A percentile compares a stretch with the other conserved stretches of the same genome.
Evolutionary conservation across 2,888 invertebrate species (phyloP).

Genomic region (Terebella lapidaria): DNA sequence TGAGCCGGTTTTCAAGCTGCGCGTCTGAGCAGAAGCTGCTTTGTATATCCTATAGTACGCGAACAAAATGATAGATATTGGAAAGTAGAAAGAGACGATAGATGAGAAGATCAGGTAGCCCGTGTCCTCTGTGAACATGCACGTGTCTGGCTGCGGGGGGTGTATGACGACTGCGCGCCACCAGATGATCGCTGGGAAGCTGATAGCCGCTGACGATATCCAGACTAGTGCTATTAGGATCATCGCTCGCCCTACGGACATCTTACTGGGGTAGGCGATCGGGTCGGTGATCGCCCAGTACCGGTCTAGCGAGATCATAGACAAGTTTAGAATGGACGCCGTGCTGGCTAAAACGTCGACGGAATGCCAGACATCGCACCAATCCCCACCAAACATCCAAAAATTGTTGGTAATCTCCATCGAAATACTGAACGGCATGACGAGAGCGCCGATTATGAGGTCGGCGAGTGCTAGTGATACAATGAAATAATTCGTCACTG

Average conservation of each 20-base stretch:
- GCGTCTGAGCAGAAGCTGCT: conserved; percentile 86
- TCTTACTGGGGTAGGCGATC: conserved; percentile 80
- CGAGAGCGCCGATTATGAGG: conserved; percentile 89
- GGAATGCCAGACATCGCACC: conserved; percentile 97
- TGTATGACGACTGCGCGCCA: conserved; percentile 49
- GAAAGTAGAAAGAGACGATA: conserved; percentile 94
- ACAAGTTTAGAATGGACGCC: conserved; percentile 93
- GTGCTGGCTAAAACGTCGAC: conserved; percentile 95
- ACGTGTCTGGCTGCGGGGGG: conserved; percentile 51
- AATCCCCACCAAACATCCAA: conserved; percentile 91
- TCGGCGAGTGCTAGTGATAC: conserved; percentile 95
- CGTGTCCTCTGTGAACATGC: conserved; percentile 93
- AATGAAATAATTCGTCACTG: conserved; percentile 95
- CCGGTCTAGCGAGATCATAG: conserved; percentile 91
- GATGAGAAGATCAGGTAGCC: conserved; percentile 96
- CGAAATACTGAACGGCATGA: conserved; percentile 79
- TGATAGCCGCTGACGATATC: conserved; percentile 93
- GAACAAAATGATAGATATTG: conserved; percentile 94
- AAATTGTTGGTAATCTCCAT: conserved; percentile 40
- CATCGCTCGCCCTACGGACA: conserved; percentile 82
- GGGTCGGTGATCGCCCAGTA: conserved; percentile 99
- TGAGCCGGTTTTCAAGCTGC: conserved; percentile 83
- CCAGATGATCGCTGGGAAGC: conserved; percentile 87
- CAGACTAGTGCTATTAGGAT: conserved; percentile 89
- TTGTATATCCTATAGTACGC: conserved; percentile 94